These are phyloP conservation scores for Frieseomelitta varia DNA, from an alignment of 1,140 invertebrate genomes.

Conservation along the genomic window DNA sequence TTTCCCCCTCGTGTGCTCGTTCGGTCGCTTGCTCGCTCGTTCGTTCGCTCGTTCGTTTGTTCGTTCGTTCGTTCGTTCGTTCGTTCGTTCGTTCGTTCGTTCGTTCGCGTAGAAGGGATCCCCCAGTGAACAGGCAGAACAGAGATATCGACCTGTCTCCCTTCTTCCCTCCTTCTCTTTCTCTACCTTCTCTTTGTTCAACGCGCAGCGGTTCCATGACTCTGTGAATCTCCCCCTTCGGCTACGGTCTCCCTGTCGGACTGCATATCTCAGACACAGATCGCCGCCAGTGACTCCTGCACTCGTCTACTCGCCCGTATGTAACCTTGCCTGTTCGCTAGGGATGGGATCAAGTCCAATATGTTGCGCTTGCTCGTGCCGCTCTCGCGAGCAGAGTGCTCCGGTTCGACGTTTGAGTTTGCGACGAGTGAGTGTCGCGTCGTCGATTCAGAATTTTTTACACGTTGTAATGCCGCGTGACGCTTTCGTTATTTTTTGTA, in stretches of 20 bases:
- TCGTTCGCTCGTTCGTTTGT: background rate
- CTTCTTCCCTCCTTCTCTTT: background rate
- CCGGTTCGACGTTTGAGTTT: no score
- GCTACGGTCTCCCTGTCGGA: slow-evolving; percentile 24
- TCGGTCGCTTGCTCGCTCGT: background rate
- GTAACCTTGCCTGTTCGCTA: slow-evolving; percentile 11
- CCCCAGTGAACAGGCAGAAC: slow-evolving; percentile 43
- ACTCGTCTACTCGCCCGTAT: slow-evolving; percentile 28
- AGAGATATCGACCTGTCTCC: slow-evolving; percentile 53
- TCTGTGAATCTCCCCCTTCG: slow-evolving; percentile 27
- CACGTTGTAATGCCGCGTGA: no score
- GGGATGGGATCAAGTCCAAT: no score
- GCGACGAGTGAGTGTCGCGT: no score
- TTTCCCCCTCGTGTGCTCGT: background rate
- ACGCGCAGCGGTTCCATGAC: background rate
- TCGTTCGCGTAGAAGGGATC: slow-evolving; percentile 27
- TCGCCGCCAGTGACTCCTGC: slow-evolving; percentile 66
- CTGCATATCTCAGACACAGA: slow-evolving; percentile 67
- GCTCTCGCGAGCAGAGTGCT: no score
- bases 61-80: background rate
- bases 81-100: background rate
- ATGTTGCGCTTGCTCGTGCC: no score
- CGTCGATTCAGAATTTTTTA: no score
- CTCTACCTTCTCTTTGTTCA: background rate
- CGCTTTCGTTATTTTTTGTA: no score